phyloP scores from a whole-genome alignment of 1,140 invertebrate species.

The Aphelinus atriplicis region DNA sequence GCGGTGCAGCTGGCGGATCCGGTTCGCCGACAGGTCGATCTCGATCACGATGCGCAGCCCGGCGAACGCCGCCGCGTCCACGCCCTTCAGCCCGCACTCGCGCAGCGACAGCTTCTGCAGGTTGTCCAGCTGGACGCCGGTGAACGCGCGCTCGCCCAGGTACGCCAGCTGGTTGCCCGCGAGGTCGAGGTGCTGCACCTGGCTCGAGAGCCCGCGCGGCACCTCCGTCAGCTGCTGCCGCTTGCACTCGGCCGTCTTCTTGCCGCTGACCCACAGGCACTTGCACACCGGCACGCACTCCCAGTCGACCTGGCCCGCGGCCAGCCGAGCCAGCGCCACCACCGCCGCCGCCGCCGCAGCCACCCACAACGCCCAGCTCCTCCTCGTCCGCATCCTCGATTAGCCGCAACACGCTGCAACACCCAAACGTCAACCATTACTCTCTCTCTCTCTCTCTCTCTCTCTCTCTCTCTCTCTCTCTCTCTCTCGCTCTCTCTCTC shows the following conservation, averaged over 20 bases:
- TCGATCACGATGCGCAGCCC: constrained; percentile 83
- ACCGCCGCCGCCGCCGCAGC: no score
- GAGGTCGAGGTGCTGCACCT: constrained; percentile 76
- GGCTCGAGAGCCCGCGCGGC: constrained; percentile 73
- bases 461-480: no score
- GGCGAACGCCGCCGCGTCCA: constrained; percentile 79
- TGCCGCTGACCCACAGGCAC: constrained; percentile 83
- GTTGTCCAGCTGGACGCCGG: constrained; percentile 76
- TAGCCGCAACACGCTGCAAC: constrained; percentile 22
- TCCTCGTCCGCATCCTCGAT: constrained; percentile 49
- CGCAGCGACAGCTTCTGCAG: constrained; percentile 81
- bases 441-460: no score
- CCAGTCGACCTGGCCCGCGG: constrained; percentile 67
- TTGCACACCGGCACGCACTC: constrained; percentile 72
- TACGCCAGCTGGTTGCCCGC: constrained; percentile 76
- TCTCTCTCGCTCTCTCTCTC: no score
- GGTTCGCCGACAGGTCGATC: constrained; percentile 84
- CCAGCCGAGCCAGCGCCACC: constrained; percentile 35
- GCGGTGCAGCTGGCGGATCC: constrained; percentile 74
- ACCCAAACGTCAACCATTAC: no score
- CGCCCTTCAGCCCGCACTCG: constrained; percentile 75
- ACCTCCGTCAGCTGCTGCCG: constrained; percentile 73
- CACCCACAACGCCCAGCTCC: constrained; percentile 32
- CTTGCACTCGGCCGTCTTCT: constrained; percentile 83
- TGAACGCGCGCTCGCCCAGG: constrained; percentile 75